These are phyloP conservation scores for Pollimyrus isidori DNA, from an alignment of 2,113 vertebrate genomes.

Conservation along the genomic window DNA sequence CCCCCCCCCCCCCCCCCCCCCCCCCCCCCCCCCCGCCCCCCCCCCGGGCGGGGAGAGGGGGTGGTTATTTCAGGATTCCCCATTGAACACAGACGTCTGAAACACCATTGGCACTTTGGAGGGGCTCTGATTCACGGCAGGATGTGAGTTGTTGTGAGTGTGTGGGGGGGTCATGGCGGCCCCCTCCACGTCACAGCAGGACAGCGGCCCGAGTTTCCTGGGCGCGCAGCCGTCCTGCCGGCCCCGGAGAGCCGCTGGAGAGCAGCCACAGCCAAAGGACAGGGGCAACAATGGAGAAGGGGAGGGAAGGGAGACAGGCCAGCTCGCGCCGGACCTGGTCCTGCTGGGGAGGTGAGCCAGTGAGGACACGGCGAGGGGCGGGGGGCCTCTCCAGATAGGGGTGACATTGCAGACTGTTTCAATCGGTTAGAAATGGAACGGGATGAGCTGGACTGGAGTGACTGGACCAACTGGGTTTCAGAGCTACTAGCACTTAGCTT, in stretches of 20 bases:
- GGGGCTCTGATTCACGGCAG: slow-evolving; percentile 13
- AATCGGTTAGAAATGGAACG: slow-evolving; percentile 48
- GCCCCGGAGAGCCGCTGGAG: background rate
- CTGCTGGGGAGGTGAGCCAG: background rate
- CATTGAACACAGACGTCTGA: slow-evolving; percentile 58
- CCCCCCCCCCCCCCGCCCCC: too few species aligned
- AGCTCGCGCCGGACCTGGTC: background rate
- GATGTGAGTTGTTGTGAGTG: background rate
- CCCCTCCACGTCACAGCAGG: background rate
- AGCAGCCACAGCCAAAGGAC: background rate
- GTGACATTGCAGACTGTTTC: slow-evolving; percentile 64
- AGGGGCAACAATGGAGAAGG: background rate
- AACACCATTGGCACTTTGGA: slow-evolving; percentile 52
- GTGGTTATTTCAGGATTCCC: slow-evolving; percentile 33
- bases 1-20: too few species aligned
- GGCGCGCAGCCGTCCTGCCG: background rate
- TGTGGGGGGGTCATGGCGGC: background rate
- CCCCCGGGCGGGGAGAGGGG: background rate
- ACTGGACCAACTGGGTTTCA: slow-evolving; percentile 15
- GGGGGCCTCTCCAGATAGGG: slow-evolving; percentile 34
- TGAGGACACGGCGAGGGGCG: background rate
- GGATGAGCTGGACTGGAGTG: slow-evolving; percentile 35
- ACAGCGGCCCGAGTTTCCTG: background rate
- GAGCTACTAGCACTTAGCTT: slow-evolving; percentile 32
- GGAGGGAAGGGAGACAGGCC: background rate